These are phyloP conservation scores for Chionis minor DNA, from an alignment of 2,113 vertebrate genomes.

Conservation along the genomic window DNA sequence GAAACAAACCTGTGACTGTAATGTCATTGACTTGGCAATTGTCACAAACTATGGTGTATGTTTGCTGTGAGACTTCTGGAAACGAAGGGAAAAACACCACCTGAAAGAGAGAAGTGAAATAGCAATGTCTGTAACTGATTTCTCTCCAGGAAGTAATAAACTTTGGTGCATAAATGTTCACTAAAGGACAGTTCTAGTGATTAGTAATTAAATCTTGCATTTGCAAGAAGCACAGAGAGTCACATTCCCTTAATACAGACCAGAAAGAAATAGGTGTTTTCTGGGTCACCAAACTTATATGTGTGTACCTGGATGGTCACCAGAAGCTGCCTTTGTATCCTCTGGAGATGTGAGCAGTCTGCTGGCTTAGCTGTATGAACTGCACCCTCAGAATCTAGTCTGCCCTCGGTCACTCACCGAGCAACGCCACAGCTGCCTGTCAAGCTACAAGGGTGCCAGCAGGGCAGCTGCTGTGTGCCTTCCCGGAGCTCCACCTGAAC, in stretches of 20 bases:
- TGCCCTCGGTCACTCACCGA: neutral
- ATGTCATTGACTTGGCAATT: conserved; percentile 86
- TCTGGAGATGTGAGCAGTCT: neutral
- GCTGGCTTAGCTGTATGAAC: neutral
- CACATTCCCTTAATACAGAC: neutral
- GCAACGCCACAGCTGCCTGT: neutral
- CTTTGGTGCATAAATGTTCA: neutral
- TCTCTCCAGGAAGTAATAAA: neutral
- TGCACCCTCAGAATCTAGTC: neutral
- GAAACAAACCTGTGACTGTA: conserved; percentile 81
- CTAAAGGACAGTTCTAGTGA: neutral
- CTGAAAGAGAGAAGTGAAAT: conserved; percentile 67
- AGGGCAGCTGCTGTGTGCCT: neutral
- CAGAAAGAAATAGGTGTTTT: neutral
- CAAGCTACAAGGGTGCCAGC: neutral
- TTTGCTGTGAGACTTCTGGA: conserved; percentile 68
- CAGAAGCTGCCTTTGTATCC: neutral
- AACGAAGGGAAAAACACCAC: conserved; percentile 85
- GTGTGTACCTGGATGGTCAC: neutral
- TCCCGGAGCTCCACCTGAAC: neutral
- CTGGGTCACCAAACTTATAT: neutral
- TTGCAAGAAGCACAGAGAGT: neutral
- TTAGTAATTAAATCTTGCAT: neutral
- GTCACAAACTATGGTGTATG: conserved; percentile 85
- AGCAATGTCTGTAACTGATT: neutral